Evolutionary conservation across 2,113 vertebrate species (phyloP), one percentile per base, ranked within the genome.

Genomic region (Mus musculus): DNA sequence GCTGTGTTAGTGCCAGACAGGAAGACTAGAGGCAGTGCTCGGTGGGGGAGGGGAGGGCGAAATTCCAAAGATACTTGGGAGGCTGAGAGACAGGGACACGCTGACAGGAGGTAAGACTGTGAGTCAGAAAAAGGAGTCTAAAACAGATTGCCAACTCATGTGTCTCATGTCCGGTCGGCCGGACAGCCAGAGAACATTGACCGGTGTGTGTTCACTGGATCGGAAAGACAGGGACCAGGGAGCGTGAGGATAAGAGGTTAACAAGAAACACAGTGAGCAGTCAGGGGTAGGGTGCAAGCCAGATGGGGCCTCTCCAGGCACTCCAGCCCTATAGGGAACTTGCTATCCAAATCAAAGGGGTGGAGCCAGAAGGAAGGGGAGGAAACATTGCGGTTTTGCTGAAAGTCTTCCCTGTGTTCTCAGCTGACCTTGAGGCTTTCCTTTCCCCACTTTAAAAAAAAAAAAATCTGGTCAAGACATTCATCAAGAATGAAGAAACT

Each of bases 51-150:
- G 39, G 0, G 30, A 54, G 13, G 59, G 6, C 3, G 7, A 46
- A 24, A n/a, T 86, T 52, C 78, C 78, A 73, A 61, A 72, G 39
- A 30, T 20, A 8, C 42, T 12, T 46, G 84, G 42, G 39, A 75
- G 26, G 36, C 2, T 2, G 46, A 65, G 46, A 69, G 22, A 56
- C 1, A 19, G 3, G n/a, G 63, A 17, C 28, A 11, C 4, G 12
- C 1, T 1, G 36, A 1, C 22, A 17, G 54, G 22, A 28, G 16
- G 26, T 4, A 71, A 61, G 7, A 4, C 0, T 33, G 36, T n/a
- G 7, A 56, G 84, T 42, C 85, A 84, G 54, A 72, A 39, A 65
- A 56, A 71, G n/a, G 5, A 73, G 13, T 42, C 73, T 92, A 16
- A 22, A 33, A 30, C 65, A 24, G n/a, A 33, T n/a, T 39, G 42